Percentiles rank a stretch among this genome's conserved stretches.
These are phyloP conservation scores for Cheilosia pagana DNA, from an alignment of 2,888 invertebrate genomes.

Conservation along the genomic window DNA sequence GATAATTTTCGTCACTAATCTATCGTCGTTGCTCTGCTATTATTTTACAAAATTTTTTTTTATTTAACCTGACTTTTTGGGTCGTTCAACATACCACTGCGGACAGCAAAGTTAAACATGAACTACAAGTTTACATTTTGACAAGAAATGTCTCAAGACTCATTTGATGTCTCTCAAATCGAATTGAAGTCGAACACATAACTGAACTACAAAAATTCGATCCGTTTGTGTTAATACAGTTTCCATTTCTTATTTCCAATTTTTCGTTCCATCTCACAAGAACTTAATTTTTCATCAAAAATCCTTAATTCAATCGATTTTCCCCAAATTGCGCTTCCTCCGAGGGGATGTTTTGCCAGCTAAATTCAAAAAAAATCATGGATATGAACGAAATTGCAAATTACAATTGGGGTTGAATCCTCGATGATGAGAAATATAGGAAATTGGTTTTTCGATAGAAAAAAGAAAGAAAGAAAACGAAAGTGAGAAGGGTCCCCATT, in stretches of 20 bases:
- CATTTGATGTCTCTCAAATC: neutral
- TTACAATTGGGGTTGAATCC: constrained; percentile 37
- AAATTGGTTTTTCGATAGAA: constrained; percentile 69
- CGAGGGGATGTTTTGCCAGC: constrained; percentile 14
- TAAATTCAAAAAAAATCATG: constrained; percentile 13
- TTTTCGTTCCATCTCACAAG: neutral
- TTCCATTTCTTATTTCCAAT: neutral
- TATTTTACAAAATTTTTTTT: too few species aligned
- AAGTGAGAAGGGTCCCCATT: constrained; percentile 59
- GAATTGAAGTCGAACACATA: neutral
- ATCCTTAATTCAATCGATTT: constrained; percentile 50
- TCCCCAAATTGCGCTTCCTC: constrained; percentile 13
- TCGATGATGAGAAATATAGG: constrained; percentile 67
- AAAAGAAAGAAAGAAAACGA: constrained; percentile 1
- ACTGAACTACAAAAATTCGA: neutral
- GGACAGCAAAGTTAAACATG: too few species aligned
- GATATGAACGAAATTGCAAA: constrained; percentile 6
- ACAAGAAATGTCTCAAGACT: too few species aligned
- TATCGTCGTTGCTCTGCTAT: too few species aligned
- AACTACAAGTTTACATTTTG: too few species aligned
- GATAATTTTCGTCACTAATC: too few species aligned
- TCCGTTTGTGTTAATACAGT: neutral
- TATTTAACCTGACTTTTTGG: too few species aligned
- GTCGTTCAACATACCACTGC: too few species aligned
- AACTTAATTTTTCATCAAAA: constrained; percentile 1